These are phyloP conservation scores for Nansenia antarctica DNA, from an alignment of 2,113 vertebrate species.

Conservation along the genomic window DNA sequence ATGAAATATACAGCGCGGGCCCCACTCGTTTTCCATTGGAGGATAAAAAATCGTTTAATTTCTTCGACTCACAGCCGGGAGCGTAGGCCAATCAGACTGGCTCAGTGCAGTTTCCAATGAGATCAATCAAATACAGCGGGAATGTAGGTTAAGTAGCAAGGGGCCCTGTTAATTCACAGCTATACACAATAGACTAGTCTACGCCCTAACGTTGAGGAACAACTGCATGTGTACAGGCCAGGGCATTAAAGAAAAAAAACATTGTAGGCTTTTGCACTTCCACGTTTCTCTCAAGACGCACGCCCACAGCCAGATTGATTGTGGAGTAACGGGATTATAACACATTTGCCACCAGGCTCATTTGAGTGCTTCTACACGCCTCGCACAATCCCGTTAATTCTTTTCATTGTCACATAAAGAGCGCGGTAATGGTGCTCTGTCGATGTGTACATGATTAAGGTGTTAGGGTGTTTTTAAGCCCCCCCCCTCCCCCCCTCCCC, in stretches of 20 bases:
- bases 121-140: background rate
- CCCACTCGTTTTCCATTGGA: background rate
- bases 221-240: too few relatives aligned
- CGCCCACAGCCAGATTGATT: background rate
- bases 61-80: background rate
- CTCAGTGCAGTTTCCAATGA: background rate
- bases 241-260: too few relatives aligned
- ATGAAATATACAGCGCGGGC: too few relatives aligned
- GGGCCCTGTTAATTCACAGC: background rate
- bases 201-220: too few relatives aligned
- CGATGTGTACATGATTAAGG: conserved; percentile 38
- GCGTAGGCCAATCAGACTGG: background rate
- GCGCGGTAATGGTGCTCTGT: conserved; percentile 36
- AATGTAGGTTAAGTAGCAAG: background rate
- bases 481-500: background rate
- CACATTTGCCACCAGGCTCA: conserved; percentile 41
- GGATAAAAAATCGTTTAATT: background rate
- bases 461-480: conserved; percentile 32
- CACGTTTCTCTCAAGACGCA: background rate
- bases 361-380: conserved; percentile 40
- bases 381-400: conserved; percentile 49
- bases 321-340: conserved; percentile 15
- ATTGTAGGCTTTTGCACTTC: too few relatives aligned
- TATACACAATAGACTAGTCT: background rate
- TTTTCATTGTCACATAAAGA: conserved; percentile 45